Evolutionary conservation across 2,113 vertebrate species (phyloP).

Genomic region (Cyphomyrus plagiostoma): DNA sequence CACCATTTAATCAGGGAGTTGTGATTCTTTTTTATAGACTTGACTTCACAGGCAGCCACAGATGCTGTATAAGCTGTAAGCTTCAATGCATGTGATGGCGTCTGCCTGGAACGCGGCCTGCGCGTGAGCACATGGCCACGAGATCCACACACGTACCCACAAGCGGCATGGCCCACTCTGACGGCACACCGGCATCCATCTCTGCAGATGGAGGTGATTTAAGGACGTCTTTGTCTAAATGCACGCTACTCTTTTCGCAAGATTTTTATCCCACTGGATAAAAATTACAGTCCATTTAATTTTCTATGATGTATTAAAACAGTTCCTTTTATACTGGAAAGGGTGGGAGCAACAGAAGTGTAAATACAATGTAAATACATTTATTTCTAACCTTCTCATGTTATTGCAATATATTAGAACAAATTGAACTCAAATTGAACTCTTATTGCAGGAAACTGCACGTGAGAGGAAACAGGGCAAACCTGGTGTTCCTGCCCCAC

Average conservation of each 20-base stretch:
- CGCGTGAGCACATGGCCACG: background rate
- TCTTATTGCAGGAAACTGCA: too few relatives aligned
- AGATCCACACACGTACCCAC: background rate
- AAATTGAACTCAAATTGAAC: too few relatives aligned
- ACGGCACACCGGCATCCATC: background rate
- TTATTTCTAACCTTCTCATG: too few relatives aligned
- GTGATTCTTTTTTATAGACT: constrained; percentile 12
- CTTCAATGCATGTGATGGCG: background rate
- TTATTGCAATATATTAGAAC: too few relatives aligned
- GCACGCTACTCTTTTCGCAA: background rate
- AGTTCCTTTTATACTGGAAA: background rate
- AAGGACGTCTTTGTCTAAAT: background rate
- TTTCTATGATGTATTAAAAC: constrained; percentile 1
- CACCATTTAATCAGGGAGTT: constrained; percentile 3
- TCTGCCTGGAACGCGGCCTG: background rate
- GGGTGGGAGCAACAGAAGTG: too few relatives aligned
- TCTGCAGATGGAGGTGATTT: background rate
- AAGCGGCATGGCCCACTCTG: too few relatives aligned
- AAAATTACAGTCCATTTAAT: background rate
- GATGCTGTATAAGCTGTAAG: background rate
- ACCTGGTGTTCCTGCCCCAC: too few relatives aligned
- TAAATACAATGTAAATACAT: too few relatives aligned
- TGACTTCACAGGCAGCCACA: background rate
- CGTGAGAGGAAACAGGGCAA: too few relatives aligned
- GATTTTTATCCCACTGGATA: constrained; percentile 2